Conservation (phyloP, 2,888 invertebrate genomes). For the Galeopsomyia nigrocyanea region DNA sequence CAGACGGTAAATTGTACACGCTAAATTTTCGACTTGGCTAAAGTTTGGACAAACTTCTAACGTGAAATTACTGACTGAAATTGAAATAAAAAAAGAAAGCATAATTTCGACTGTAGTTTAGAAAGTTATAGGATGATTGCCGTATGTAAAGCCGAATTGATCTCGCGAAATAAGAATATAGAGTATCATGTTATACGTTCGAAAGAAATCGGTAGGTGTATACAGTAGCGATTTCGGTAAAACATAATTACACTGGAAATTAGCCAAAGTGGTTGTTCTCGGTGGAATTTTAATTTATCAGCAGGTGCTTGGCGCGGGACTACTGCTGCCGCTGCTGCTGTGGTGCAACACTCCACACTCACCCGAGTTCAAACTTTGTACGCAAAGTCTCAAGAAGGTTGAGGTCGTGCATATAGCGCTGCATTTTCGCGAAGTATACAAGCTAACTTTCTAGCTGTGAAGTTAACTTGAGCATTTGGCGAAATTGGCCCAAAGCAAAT, state of each 20-base stretch:
- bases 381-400: constrained; percentile 29
- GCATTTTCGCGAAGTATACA: constrained; percentile 25
- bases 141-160: too few relatives aligned
- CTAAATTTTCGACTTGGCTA: too few relatives aligned
- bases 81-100: too few relatives aligned
- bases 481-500: constrained; percentile 27
- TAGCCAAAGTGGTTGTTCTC: constrained; percentile 9
- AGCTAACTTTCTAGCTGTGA: constrained; percentile 32
- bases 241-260: not conserved
- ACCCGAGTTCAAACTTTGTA: constrained; percentile 19
- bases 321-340: too few relatives aligned
- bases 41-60: too few relatives aligned
- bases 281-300: constrained; percentile 41
- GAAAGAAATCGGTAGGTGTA: not conserved
- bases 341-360: not conserved
- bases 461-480: constrained; percentile 37
- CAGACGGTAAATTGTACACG: too few relatives aligned
- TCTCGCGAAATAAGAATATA: too few relatives aligned
- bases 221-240: not conserved
- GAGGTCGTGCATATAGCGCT: constrained; percentile 23
- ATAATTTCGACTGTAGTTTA: too few relatives aligned
- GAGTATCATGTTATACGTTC: too few relatives aligned
- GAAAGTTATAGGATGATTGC: too few relatives aligned
- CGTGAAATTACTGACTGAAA: too few relatives aligned
- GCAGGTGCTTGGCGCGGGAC: not conserved